These are phyloP conservation scores for Heliconius ethilla DNA, from an alignment of 2,888 invertebrate genomes.

Conservation along the genomic window DNA sequence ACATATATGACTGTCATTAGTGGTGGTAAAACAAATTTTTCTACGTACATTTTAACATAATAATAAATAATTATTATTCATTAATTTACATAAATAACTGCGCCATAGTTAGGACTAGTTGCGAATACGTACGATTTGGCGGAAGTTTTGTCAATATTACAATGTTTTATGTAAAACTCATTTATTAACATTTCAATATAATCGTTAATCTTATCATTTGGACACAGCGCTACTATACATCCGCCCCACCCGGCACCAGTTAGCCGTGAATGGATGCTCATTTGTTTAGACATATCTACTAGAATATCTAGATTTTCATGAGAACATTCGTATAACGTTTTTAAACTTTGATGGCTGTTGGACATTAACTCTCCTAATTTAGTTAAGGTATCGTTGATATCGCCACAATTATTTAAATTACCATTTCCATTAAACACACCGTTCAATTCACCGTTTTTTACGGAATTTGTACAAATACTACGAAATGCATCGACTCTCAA, in stretches of 20 bases:
- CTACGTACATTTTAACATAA: neutral
- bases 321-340: slow-evolving; percentile 95
- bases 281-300: slow-evolving; percentile 86
- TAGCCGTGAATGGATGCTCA: slow-evolving; percentile 91
- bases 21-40: neutral
- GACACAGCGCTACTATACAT: slow-evolving; percentile 93
- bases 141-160: slow-evolving; percentile 77
- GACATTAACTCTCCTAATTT: slow-evolving; percentile 92
- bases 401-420: slow-evolving; percentile 46
- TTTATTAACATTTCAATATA: slow-evolving; percentile 87
- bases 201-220: slow-evolving; percentile 83
- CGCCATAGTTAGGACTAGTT: slow-evolving; percentile 87
- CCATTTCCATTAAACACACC: slow-evolving; percentile 57
- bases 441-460: slow-evolving; percentile 56
- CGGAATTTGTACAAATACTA: slow-evolving; percentile 78
- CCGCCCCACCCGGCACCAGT: slow-evolving; percentile 99
- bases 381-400: slow-evolving; percentile 68
- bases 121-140: slow-evolving; percentile 86
- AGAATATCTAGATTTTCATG: slow-evolving; percentile 92
- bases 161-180: slow-evolving; percentile 85
- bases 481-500: slow-evolving; percentile 90
- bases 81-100: slow-evolving; percentile 74
- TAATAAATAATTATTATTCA: slow-evolving; percentile 2
- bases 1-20: neutral
- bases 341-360: slow-evolving; percentile 93